Conservation (phyloP, 2,888 invertebrate genomes). For the Dryobotodes eremita region DNA sequence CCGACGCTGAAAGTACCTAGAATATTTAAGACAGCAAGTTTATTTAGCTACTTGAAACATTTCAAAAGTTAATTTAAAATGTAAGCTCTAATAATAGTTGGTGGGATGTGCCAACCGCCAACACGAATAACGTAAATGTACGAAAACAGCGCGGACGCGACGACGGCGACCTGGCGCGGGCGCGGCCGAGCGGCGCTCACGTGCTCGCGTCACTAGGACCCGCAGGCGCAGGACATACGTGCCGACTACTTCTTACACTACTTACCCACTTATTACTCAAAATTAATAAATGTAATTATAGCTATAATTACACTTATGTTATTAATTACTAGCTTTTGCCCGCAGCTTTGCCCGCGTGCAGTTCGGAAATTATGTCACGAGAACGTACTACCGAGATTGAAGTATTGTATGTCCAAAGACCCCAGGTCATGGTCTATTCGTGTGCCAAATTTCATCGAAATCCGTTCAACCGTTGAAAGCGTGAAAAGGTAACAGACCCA, state of each 20-base stretch:
- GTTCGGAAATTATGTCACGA: neutral
- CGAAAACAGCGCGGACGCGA: constrained; percentile 1
- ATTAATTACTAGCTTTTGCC: too few relatives aligned
- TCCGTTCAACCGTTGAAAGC: neutral
- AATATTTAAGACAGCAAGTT: neutral
- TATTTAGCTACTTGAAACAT: neutral
- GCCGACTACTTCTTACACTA: neutral
- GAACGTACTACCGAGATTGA: neutral
- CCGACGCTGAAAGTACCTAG: too few relatives aligned
- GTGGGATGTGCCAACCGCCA: constrained; percentile 37
- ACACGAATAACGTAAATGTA: constrained; percentile 30
- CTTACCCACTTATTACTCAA: neutral
- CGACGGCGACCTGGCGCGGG: neutral
- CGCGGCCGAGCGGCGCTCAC: neutral
- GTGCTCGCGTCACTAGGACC: neutral
- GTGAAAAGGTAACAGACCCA: neutral
- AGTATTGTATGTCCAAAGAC: neutral
- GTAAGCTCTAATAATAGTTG: constrained; percentile 49
- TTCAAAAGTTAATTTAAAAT: constrained; percentile 1
- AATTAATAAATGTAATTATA: too few relatives aligned
- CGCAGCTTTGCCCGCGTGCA: too few relatives aligned
- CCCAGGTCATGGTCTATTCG: too few relatives aligned
- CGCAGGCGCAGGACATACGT: neutral
- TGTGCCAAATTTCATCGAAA: neutral
- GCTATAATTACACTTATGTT: too few relatives aligned